phyloP scores from a whole-genome alignment of 2,888 invertebrate species.

The Eudemis profundana region DNA sequence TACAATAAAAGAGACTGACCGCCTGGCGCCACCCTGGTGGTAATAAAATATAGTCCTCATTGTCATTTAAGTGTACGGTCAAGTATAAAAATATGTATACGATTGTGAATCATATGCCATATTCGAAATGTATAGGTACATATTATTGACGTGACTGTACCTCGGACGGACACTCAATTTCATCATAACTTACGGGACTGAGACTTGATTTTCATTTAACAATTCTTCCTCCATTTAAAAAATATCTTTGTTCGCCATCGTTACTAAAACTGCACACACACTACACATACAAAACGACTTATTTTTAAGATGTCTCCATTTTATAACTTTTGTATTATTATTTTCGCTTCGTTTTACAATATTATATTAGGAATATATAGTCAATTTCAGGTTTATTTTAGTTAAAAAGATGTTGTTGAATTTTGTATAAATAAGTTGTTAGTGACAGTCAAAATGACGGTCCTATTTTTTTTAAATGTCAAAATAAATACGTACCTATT shows the following conservation, averaged over 20 bases:
- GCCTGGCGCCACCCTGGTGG: too few relatives aligned
- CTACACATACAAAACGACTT: neutral
- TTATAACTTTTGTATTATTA: neutral
- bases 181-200: slow-evolving; percentile 1
- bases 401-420: slow-evolving; percentile 18
- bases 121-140: too few relatives aligned
- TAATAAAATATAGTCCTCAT: too few relatives aligned
- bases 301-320: slow-evolving; percentile 10
- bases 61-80: too few relatives aligned
- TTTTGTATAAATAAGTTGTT: slow-evolving; percentile 5
- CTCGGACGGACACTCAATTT: too few relatives aligned
- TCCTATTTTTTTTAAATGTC: too few relatives aligned
- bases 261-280: slow-evolving; percentile 20
- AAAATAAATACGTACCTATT: too few relatives aligned
- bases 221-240: slow-evolving; percentile 25
- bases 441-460: too few relatives aligned
- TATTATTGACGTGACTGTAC: too few relatives aligned
- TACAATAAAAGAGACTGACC: too few relatives aligned
- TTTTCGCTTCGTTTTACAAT: neutral
- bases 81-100: too few relatives aligned
- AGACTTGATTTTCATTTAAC: neutral
- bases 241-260: slow-evolving; percentile 19
- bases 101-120: too few relatives aligned
- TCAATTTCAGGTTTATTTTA: slow-evolving; percentile 16
- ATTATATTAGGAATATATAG: neutral